A percentile compares a stretch with the other conserved stretches of the same genome.
Evolutionary conservation across 2,113 vertebrate genomes (phyloP).

Genomic region (Spilogale gracilis): DNA sequence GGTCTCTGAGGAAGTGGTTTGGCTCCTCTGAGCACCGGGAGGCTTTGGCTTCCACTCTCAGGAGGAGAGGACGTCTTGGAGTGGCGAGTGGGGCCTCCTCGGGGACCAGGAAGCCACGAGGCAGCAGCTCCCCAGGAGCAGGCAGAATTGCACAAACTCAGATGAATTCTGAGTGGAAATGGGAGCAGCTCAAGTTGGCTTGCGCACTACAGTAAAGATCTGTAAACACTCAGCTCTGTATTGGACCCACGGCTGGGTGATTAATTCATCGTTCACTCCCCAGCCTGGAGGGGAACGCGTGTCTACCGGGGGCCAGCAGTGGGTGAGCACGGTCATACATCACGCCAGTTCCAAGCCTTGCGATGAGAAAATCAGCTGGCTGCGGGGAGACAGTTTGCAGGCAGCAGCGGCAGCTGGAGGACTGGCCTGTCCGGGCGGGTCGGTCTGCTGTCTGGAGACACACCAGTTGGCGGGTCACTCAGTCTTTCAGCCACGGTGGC

Average conservation of each 20-base stretch:
- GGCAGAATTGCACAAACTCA: slow-evolving; percentile 62
- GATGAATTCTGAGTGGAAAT: slow-evolving; percentile 82
- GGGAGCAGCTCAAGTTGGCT: slow-evolving; percentile 83
- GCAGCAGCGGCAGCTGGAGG: neutral
- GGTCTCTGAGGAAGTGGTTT: slow-evolving; percentile 50
- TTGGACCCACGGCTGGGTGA: slow-evolving; percentile 85
- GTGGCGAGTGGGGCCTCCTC: neutral
- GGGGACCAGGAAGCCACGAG: neutral
- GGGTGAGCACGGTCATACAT: slow-evolving; percentile 87
- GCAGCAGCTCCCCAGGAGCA: slow-evolving; percentile 74
- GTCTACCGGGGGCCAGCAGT: slow-evolving; percentile 83
- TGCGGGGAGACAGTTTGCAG: slow-evolving; percentile 74
- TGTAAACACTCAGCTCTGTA: slow-evolving; percentile 81
- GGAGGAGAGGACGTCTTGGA: neutral
- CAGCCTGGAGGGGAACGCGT: slow-evolving; percentile 86
- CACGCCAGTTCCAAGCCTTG: slow-evolving; percentile 87
- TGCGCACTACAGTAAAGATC: slow-evolving; percentile 83
- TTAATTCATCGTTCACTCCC: slow-evolving; percentile 88
- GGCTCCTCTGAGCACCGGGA: slow-evolving; percentile 37
- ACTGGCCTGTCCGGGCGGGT: neutral
- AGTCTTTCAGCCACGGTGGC: slow-evolving; percentile 51
- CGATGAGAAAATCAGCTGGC: slow-evolving; percentile 87
- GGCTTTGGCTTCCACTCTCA: slow-evolving; percentile 34
- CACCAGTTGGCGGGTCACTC: slow-evolving; percentile 66
- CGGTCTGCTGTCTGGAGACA: slow-evolving; percentile 46